These are phyloP conservation scores for Galbula dea DNA, from an alignment of 2,113 vertebrate species.

Conservation along the genomic window DNA sequence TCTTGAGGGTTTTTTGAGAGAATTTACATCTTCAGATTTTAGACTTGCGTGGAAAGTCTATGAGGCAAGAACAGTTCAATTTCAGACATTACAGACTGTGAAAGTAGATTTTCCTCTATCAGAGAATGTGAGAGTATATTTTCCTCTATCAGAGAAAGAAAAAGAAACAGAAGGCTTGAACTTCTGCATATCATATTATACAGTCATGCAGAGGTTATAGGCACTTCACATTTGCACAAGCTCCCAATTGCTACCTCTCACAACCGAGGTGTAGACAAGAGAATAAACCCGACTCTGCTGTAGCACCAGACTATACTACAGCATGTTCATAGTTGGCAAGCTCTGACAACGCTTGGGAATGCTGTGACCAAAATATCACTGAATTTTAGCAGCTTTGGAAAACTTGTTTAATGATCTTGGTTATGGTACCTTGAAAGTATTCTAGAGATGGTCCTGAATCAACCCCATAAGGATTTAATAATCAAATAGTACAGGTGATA, in stretches of 20 bases:
- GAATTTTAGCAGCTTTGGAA: neutral
- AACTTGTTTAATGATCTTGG: neutral
- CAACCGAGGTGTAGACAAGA: neutral
- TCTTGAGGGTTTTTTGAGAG: neutral
- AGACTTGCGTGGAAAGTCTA: neutral
- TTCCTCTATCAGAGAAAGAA: neutral
- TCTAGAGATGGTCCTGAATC: neutral
- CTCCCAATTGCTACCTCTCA: neutral
- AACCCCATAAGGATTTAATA: neutral
- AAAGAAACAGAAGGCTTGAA: neutral
- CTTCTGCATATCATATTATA: neutral
- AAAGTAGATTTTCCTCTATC: neutral
- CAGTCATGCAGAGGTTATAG: neutral
- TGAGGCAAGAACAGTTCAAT: neutral
- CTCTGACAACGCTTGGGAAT: neutral
- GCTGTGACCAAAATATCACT: neutral
- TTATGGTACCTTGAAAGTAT: neutral
- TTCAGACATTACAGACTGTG: neutral
- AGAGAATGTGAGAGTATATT: neutral
- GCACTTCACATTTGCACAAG: neutral
- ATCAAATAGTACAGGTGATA: neutral
- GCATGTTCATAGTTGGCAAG: neutral
- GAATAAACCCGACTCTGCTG: neutral
- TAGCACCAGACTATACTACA: neutral
- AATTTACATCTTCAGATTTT: constrained; percentile 7